These are phyloP conservation scores for Copsychus sechellarum DNA, from an alignment of 2,113 vertebrate species.

Conservation along the genomic window DNA sequence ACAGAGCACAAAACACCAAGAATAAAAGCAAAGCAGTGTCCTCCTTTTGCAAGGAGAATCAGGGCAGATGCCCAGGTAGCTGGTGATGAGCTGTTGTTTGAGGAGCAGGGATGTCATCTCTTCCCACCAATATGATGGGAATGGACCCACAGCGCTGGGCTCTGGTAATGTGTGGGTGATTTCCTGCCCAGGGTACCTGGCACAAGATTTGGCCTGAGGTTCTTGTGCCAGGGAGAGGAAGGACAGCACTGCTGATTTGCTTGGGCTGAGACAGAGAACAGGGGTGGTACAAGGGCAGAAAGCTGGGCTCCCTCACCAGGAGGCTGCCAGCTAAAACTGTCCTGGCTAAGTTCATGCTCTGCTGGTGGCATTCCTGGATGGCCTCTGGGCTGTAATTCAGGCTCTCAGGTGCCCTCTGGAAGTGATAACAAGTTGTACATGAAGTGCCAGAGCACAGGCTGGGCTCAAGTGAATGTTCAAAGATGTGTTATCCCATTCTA, in stretches of 20 bases:
- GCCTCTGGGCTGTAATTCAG: background rate
- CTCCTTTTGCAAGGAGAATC: background rate
- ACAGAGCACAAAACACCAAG: background rate
- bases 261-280: background rate
- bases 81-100: background rate
- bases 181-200: fast-evolving
- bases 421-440: background rate
- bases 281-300: background rate
- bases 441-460: background rate
- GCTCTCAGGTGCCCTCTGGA: background rate
- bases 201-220: background rate
- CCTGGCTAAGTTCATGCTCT: background rate
- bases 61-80: background rate
- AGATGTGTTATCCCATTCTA: background rate
- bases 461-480: fast-evolving
- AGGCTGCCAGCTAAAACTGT: background rate
- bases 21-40: background rate
- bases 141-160: background rate
- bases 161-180: background rate
- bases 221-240: background rate
- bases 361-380: background rate
- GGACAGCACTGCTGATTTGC: background rate
- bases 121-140: background rate
- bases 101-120: background rate
- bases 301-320: background rate